phyloP scores from a whole-genome alignment of 2,888 invertebrate genomes.

The Tineola bisselliella region DNA sequence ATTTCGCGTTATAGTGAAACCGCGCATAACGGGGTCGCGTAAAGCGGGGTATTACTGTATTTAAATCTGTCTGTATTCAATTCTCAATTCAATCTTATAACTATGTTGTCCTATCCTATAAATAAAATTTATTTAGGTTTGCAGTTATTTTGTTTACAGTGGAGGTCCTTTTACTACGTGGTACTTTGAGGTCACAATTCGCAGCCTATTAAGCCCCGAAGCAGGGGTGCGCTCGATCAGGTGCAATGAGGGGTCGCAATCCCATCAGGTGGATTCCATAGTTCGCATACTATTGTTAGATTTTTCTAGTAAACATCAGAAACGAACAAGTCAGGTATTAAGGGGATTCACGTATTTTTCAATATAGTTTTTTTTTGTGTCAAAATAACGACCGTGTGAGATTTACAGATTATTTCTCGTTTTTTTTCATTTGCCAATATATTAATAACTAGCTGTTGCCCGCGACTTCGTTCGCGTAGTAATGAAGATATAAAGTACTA shows the following conservation, averaged over 20 bases:
- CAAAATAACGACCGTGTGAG: background rate
- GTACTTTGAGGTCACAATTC: background rate
- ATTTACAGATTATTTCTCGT: background rate
- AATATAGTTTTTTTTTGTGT: background rate
- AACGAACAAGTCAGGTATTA: background rate
- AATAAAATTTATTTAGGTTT: too few relatives aligned
- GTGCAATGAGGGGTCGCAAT: constrained; percentile 17
- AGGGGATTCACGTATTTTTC: background rate
- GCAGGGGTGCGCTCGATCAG: constrained; percentile 17
- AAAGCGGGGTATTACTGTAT: too few relatives aligned
- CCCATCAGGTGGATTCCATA: constrained; percentile 44
- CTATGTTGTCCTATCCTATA: too few relatives aligned
- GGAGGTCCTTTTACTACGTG: too few relatives aligned
- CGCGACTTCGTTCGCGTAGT: too few relatives aligned
- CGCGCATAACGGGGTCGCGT: too few relatives aligned
- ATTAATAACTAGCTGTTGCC: too few relatives aligned
- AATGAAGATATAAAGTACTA: too few relatives aligned
- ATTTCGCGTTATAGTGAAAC: too few relatives aligned
- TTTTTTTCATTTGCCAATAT: background rate
- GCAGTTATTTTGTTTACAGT: too few relatives aligned
- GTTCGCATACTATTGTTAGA: constrained; percentile 28
- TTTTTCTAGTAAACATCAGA: constrained; percentile 7
- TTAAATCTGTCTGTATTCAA: too few relatives aligned
- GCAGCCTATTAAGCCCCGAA: constrained; percentile 16
- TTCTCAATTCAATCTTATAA: too few relatives aligned